phyloP scores from a whole-genome alignment of 2,113 vertebrate species.

The Nettapus auritus region DNA sequence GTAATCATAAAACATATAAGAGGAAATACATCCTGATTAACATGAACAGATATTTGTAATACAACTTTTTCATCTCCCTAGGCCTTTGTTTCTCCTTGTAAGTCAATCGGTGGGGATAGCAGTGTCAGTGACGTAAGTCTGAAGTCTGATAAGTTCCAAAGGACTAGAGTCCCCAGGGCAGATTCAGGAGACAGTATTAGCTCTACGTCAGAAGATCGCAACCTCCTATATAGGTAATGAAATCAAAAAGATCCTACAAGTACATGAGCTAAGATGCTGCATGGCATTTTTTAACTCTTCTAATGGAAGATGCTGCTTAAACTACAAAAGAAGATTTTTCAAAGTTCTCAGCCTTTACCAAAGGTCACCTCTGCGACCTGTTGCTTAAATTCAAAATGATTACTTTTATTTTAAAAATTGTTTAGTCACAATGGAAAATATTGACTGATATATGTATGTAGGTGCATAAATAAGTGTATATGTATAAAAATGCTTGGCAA shows the following conservation, averaged over 20 bases:
- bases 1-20: not conserved
- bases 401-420: not conserved
- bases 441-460: not conserved
- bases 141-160: slow-evolving; percentile 83
- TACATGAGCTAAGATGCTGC: not conserved
- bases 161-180: slow-evolving; percentile 70
- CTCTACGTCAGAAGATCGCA: slow-evolving; percentile 78
- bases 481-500: not conserved
- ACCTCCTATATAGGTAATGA: slow-evolving; percentile 90
- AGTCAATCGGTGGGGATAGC: slow-evolving; percentile 74
- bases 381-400: not conserved
- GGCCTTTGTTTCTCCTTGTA: slow-evolving; percentile 80
- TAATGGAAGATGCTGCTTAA: not conserved
- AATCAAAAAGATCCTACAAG: not conserved
- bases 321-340: not conserved
- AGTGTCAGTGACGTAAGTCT: slow-evolving; percentile 72
- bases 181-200: slow-evolving; percentile 81
- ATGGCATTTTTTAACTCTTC: not conserved
- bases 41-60: not conserved
- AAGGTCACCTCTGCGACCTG: not conserved
- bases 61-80: not conserved
- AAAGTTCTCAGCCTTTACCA: not conserved
- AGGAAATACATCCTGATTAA: not conserved
- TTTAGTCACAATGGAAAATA: not conserved
- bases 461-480: not conserved